A percentile compares a stretch with the other conserved stretches of the same genome.
These are phyloP conservation scores for Nemotelus nigrinus DNA, from an alignment of 2,888 invertebrate species.

Conservation along the genomic window DNA sequence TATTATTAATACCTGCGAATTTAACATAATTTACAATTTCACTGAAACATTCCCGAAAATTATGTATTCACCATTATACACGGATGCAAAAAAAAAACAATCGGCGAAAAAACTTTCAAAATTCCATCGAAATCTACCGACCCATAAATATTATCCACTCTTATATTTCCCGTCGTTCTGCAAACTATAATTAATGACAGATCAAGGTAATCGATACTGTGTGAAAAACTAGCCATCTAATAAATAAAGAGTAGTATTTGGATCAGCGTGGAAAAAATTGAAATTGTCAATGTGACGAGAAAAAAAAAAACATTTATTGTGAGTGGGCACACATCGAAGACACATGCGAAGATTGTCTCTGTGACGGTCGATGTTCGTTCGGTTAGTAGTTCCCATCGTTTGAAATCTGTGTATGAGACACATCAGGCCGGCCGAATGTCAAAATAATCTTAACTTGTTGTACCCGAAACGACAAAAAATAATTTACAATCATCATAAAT, in stretches of 20 bases:
- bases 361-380: background rate
- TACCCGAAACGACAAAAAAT: constrained; percentile 26
- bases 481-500: constrained; percentile 42
- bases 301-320: constrained; percentile 29
- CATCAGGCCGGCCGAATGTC: background rate
- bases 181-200: constrained; percentile 10
- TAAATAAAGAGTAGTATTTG: background rate
- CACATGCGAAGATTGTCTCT: too few relatives aligned
- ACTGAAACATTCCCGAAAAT: too few relatives aligned
- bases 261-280: background rate
- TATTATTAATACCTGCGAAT: too few relatives aligned
- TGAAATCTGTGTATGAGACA: background rate
- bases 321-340: constrained; percentile 14
- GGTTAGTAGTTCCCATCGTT: constrained; percentile 4
- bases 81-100: background rate
- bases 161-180: background rate
- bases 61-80: background rate
- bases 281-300: background rate
- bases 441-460: constrained; percentile 23
- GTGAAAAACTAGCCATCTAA: background rate
- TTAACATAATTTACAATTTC: too few relatives aligned
- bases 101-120: background rate
- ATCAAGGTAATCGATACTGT: background rate
- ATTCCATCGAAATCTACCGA: constrained; percentile 1
- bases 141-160: constrained; percentile 22